Percentiles rank a stretch among this genome's conserved stretches.
Conservation (phyloP, 2,888 invertebrate species). For the Acronicta leporina region DNA sequence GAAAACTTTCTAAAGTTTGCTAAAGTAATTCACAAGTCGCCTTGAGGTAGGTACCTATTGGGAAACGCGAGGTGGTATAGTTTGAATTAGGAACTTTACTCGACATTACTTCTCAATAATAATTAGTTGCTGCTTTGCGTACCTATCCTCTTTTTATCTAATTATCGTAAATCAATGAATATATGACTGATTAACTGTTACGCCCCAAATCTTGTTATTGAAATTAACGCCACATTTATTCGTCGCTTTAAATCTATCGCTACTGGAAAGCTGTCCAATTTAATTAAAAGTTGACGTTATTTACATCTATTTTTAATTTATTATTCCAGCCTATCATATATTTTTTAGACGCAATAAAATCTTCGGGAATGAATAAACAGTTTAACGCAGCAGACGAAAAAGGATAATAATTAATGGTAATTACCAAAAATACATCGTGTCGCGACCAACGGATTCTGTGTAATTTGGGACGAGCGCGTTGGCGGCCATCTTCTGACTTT, state of each 20-base stretch:
- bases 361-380: slow-evolving; percentile 42
- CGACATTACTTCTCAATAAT: too few species aligned
- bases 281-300: slow-evolving; percentile 32
- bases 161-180: slow-evolving; percentile 39
- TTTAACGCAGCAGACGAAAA: slow-evolving; percentile 44
- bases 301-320: slow-evolving; percentile 26
- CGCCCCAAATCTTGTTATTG: slow-evolving; percentile 13
- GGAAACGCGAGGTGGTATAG: slow-evolving; percentile 45
- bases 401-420: slow-evolving; percentile 56
- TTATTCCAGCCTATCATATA: slow-evolving; percentile 33
- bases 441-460: slow-evolving; percentile 75
- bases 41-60: slow-evolving; percentile 25
- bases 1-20: slow-evolving; percentile 47
- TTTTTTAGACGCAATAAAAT: slow-evolving; percentile 44
- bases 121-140: too few species aligned
- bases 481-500: slow-evolving; percentile 72
- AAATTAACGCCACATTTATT: slow-evolving; percentile 11
- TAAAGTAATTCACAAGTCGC: slow-evolving; percentile 50
- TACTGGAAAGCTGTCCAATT: slow-evolving; percentile 38
- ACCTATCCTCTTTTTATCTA: too few species aligned
- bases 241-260: slow-evolving; percentile 27
- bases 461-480: slow-evolving; percentile 68
- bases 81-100: slow-evolving; percentile 19
- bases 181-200: slow-evolving; percentile 1
- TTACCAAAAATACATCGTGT: slow-evolving; percentile 68